phyloP scores from a whole-genome alignment of 2,797 vertebrate genomes.

The Pangasius larnaudii region DNA sequence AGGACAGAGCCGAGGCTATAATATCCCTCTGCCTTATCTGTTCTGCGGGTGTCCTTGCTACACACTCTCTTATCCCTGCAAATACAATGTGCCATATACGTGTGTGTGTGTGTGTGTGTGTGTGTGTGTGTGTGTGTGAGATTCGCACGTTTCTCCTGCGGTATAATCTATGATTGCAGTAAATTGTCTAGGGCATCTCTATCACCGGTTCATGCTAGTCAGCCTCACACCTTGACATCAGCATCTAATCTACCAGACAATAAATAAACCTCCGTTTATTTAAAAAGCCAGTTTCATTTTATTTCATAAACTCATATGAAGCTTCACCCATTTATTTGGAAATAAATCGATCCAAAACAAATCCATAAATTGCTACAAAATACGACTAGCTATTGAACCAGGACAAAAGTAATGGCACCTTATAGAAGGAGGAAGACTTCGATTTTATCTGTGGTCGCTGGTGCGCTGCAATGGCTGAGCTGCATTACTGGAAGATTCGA shows the following conservation, averaged over 20 bases:
- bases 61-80: conserved; percentile 32
- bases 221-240: conserved; percentile 28
- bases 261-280: background rate
- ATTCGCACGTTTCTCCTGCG: conserved; percentile 14
- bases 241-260: background rate
- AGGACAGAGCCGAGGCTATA: conserved; percentile 46
- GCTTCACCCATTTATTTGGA: no score
- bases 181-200: conserved; percentile 42
- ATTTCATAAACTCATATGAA: background rate
- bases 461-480: background rate
- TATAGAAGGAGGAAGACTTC: background rate
- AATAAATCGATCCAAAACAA: background rate
- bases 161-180: conserved; percentile 49
- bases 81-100: conserved; percentile 24
- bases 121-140: background rate
- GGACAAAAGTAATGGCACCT: background rate
- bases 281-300: background rate
- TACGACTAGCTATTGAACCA: background rate
- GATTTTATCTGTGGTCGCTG: background rate
- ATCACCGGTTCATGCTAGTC: conserved; percentile 25
- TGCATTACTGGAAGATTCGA: background rate
- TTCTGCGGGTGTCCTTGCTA: conserved; percentile 44
- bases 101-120: conserved; percentile 4
- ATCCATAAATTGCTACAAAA: background rate
- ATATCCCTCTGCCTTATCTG: conserved; percentile 50